These are phyloP conservation scores for Ceratosolen fusciceps DNA, from an alignment of 1,140 invertebrate species.

Conservation along the genomic window DNA sequence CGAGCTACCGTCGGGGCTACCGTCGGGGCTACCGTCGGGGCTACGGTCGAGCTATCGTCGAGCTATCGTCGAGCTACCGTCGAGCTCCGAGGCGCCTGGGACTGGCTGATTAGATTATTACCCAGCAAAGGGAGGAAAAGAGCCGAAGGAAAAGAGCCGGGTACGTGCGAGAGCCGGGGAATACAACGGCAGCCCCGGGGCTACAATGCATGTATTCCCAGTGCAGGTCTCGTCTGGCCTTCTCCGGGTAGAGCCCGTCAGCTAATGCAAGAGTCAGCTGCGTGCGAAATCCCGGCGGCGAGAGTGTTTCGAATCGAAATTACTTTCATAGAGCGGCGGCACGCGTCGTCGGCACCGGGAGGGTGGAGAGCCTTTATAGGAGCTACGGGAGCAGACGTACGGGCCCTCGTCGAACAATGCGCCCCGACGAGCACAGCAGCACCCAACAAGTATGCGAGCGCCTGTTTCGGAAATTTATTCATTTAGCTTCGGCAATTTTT, in stretches of 20 bases:
- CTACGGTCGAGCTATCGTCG: not conserved
- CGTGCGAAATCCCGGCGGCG: not conserved
- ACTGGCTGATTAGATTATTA: conserved; percentile 3
- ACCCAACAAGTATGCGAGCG: conserved; percentile 42
- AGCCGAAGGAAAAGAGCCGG: too few relatives aligned
- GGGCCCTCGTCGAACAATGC: conserved; percentile 21
- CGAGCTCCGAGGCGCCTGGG: not conserved
- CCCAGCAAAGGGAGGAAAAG: too few relatives aligned
- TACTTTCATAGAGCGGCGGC: not conserved
- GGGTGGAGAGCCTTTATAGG: not conserved
- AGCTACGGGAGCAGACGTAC: not conserved
- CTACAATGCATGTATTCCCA: conserved; percentile 15
- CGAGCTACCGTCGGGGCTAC: too few relatives aligned
- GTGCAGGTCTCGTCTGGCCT: not conserved
- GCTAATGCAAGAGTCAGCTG: conserved; percentile 32
- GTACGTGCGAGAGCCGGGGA: not conserved
- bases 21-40: too few relatives aligned
- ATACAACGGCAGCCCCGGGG: not conserved
- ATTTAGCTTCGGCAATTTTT: conserved; percentile 13
- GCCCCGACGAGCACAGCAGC: conserved; percentile 33
- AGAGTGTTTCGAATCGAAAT: conserved; percentile 22
- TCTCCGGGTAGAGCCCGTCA: not conserved
- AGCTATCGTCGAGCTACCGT: not conserved
- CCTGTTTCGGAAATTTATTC: conserved; percentile 37
- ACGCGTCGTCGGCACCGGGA: not conserved